phyloP scores from a whole-genome alignment of 2,113 vertebrate species.

The Tretioscincus oriximinensis region DNA sequence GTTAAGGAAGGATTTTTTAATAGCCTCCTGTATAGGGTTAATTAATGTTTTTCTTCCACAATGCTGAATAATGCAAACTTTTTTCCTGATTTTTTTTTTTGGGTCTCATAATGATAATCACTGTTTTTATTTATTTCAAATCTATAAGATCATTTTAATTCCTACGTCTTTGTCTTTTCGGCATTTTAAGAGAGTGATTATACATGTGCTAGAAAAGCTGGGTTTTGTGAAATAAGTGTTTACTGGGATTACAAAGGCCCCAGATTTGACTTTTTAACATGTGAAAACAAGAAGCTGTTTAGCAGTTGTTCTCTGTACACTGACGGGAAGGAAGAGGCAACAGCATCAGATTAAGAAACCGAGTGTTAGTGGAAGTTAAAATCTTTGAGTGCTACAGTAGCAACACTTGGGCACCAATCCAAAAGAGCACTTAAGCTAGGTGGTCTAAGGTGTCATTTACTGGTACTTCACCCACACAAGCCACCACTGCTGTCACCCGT shows the following conservation, averaged over 20 bases:
- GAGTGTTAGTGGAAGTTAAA: neutral
- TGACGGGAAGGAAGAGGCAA: slow-evolving; percentile 20
- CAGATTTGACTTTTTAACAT: slow-evolving; percentile 38
- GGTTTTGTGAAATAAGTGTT: slow-evolving; percentile 60
- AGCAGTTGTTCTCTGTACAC: neutral
- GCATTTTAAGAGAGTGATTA: slow-evolving; percentile 50
- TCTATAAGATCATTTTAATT: slow-evolving; percentile 37
- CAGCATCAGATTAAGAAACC: slow-evolving; percentile 38
- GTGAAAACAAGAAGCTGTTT: slow-evolving; percentile 28
- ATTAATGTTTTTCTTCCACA: slow-evolving; percentile 53
- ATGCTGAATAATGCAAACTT: slow-evolving; percentile 36
- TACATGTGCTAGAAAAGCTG: slow-evolving; percentile 25
- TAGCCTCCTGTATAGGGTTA: slow-evolving; percentile 28
- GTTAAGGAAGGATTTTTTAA: neutral
- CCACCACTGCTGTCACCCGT: neutral
- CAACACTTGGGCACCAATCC: neutral
- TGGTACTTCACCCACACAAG: neutral
- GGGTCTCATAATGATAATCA: slow-evolving; percentile 41
- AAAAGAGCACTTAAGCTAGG: neutral
- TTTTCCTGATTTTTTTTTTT: slow-evolving; percentile 14
- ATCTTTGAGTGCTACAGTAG: neutral
- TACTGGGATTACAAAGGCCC: slow-evolving; percentile 54
- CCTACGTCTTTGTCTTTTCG: slow-evolving; percentile 40
- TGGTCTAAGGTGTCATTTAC: neutral
- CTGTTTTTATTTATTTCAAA: slow-evolving; percentile 59